phyloP scores from a whole-genome alignment of 1,140 invertebrate species.

The Bombus ignitus region DNA sequence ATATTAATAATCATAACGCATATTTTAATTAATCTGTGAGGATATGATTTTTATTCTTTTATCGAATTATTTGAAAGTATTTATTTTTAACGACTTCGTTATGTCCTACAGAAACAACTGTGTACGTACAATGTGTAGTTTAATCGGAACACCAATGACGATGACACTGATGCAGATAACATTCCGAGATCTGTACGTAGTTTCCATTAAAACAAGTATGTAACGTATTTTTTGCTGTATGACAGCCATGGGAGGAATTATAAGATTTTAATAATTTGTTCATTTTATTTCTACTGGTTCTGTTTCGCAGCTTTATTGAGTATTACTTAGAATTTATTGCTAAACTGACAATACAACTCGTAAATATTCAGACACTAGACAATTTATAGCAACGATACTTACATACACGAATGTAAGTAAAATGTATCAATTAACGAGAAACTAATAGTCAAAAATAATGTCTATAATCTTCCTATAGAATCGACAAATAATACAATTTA shows the following conservation, averaged over 20 bases:
- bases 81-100: background rate
- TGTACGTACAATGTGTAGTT: background rate
- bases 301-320: too few species aligned
- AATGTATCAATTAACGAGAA: too few species aligned
- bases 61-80: background rate
- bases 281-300: background rate
- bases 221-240: conserved; percentile 43
- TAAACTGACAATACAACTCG: too few species aligned
- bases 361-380: too few species aligned
- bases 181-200: conserved; percentile 42
- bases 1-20: background rate
- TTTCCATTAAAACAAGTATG: conserved; percentile 46
- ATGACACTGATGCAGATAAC: conserved; percentile 19
- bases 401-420: too few species aligned
- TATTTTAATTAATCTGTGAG: background rate
- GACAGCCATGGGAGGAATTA: conserved; percentile 11
- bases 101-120: background rate
- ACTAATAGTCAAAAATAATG: too few species aligned
- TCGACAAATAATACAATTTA: too few species aligned
- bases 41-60: background rate
- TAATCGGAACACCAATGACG: conserved; percentile 27
- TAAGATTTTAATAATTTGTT: background rate
- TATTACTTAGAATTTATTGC: too few species aligned
- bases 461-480: too few species aligned
- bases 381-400: too few species aligned